Conservation (phyloP, 2,113 vertebrate species). For the Malurus melanocephalus region DNA sequence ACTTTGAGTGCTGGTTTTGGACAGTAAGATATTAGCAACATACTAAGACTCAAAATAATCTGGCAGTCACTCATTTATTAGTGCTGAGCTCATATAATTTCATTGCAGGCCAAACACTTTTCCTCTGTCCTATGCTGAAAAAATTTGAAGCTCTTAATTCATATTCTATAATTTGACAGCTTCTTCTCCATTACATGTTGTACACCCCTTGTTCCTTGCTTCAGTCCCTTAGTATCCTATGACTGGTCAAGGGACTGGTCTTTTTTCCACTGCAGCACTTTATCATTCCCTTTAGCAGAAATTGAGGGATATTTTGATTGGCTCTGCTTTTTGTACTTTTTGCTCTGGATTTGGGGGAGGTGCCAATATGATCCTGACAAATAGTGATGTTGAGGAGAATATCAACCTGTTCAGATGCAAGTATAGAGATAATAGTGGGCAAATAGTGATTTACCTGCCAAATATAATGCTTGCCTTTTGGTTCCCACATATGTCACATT, state of each 20-base stretch:
- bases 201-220: background rate
- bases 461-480: background rate
- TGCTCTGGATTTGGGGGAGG: background rate
- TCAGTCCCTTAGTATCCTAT: background rate
- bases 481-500: background rate
- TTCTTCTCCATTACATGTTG: rapidly evolving
- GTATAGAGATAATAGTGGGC: background rate
- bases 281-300: background rate
- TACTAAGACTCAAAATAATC: background rate
- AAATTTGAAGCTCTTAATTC: background rate
- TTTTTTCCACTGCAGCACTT: background rate
- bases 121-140: background rate
- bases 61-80: background rate
- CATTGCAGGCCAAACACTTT: background rate
- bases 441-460: background rate
- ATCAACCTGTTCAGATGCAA: background rate
- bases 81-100: background rate
- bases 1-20: background rate
- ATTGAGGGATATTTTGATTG: background rate
- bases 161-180: background rate
- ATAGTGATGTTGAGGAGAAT: background rate
- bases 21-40: background rate
- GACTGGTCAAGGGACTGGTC: background rate
- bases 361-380: background rate
- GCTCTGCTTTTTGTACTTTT: background rate